Base-by-base conservation (phyloP, 2,888 invertebrate species). In the Hyposoter didymator region DNA sequence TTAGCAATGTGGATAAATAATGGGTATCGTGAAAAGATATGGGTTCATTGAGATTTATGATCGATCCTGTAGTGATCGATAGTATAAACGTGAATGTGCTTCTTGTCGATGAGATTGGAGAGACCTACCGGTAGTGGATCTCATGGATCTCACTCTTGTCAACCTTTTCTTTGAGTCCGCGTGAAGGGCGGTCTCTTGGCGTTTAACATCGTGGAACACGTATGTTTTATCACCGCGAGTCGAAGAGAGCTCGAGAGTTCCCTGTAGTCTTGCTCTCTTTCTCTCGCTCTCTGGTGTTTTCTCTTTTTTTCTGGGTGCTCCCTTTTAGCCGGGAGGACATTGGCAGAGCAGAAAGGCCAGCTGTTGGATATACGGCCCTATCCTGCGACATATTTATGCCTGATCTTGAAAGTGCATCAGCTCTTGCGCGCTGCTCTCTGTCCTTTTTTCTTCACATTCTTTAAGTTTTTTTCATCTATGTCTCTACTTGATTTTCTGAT, bases 21-120 rank as follows among this genome's bases (percentile, higher is more conserved):
- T 78, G 67, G 45, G 47, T 17, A 67, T 67, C 22, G 14, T 17
- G 39, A 70, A 62, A 62, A 74, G 55, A 43, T 19, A 75, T 52
- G 43, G 64, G 72, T 45, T 66, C 82, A 49, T 76, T 64, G 70
- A 76, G 82, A 82, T 82, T 82, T 78, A 82, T 82, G 62, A 66
- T 59, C 82, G 88, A 86, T 88, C 83, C 62, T 78, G 80, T 72
- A 64, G 82, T 86, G 86, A 89, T 89, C 88, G 84, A 89, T 87
- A 84, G 85, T 86, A 83, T 86, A 86, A 14, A 59, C 59, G 59
- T 78, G 76, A 81, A 80, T 83, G 79, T 69, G 84, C 82, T 84
- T 59, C 59, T 74, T 59, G 39, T 32, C 73, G 59, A 73, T 39
- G 59, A 83, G 88, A 87, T 80, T 80, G 76, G 45, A 14, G 45